phyloP scores from a whole-genome alignment of 2,113 vertebrate genomes.

The Hepsetus odoe region DNA sequence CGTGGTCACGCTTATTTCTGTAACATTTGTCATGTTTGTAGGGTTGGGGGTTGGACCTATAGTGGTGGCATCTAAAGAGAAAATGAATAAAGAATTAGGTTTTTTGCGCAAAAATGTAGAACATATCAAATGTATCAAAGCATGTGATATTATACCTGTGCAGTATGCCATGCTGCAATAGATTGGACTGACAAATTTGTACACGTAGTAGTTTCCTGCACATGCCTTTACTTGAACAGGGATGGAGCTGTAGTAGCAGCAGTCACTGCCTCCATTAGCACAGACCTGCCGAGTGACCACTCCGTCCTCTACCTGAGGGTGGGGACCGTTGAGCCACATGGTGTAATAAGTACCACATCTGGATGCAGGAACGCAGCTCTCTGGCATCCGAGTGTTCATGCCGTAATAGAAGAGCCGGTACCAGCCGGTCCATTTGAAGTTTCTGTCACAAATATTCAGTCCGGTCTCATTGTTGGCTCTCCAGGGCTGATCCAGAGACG shows the following conservation, averaged over 20 bases:
- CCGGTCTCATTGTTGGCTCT: neutral
- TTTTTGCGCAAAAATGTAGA: neutral
- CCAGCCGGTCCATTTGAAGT: neutral
- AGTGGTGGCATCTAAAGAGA: neutral
- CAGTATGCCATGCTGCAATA: neutral
- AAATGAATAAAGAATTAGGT: neutral
- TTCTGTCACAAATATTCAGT: neutral
- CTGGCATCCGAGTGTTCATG: neutral
- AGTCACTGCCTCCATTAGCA: neutral
- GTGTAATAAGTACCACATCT: neutral
- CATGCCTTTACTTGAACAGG: neutral
- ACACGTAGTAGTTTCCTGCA: neutral
- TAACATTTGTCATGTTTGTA: neutral
- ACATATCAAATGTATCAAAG: no score
- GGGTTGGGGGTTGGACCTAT: neutral
- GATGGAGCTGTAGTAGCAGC: neutral
- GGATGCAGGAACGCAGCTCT: neutral
- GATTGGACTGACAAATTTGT: neutral
- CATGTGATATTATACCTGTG: neutral
- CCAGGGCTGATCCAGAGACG: conserved; percentile 13
- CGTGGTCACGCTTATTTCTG: neutral
- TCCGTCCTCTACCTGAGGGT: neutral
- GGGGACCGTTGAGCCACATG: neutral
- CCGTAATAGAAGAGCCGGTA: neutral
- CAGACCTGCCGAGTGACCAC: neutral